A percentile compares a stretch with the other conserved stretches of the same genome.
phyloP scores from a whole-genome alignment of 2,113 vertebrate genomes.

The Alligator sinensis region DNA sequence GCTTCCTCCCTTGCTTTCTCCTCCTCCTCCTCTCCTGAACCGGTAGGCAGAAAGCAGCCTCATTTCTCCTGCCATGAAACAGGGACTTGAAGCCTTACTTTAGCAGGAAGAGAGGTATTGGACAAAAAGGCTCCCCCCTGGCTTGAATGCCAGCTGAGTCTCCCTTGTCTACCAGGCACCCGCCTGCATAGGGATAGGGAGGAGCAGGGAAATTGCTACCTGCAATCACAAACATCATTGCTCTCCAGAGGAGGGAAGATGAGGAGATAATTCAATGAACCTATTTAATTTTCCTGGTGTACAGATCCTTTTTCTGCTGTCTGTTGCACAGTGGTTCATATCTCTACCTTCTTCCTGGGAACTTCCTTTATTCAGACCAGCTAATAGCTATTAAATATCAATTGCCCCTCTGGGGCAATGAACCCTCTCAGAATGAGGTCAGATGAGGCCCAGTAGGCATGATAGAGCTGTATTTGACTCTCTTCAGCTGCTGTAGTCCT shows the following conservation, averaged over 20 bases:
- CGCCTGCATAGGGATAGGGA: neutral
- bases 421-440: neutral
- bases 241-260: neutral
- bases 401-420: neutral
- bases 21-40: conserved; percentile 14
- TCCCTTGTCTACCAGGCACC: neutral
- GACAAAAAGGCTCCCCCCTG: neutral
- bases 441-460: neutral
- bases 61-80: neutral
- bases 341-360: neutral
- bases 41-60: neutral
- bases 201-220: neutral
- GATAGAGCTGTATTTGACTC: neutral
- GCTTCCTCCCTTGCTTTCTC: conserved; percentile 4
- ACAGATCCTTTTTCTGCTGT: neutral
- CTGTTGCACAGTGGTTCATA: neutral
- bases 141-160: neutral
- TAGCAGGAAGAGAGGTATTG: neutral
- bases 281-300: neutral
- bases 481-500: neutral
- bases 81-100: neutral
- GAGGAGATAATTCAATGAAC: neutral
- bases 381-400: neutral
- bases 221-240: neutral
- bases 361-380: neutral